Evolutionary conservation across 2,888 invertebrate species (phyloP), one percentile per base, ranked within the genome.

Genomic region (Athalia circularis): DNA sequence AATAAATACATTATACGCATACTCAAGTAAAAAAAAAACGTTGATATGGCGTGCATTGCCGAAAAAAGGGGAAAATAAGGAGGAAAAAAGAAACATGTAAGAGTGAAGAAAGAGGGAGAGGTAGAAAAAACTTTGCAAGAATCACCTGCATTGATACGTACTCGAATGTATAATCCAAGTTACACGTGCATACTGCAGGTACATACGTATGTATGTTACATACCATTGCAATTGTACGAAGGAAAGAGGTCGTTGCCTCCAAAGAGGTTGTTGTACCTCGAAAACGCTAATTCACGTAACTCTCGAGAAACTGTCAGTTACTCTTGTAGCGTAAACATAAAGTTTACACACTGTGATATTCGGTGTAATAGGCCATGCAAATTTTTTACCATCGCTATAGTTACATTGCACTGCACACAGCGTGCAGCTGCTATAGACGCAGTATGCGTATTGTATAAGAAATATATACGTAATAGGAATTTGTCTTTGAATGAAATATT

Each of bases 221-320:
- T 61, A n/a, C 15, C 48, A 59, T 45, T 65, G 65, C 64, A 74
- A 74, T 62, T 52, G 54, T 50, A n/a, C 8, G 45, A 54, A 76
- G 47, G 48, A 59, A 29, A 29, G 11, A 61, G 75, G 75, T 75
- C 50, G 52, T 47, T 75, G 64, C 62, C 48, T 48, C 62, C 11
- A 5, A 57, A 75, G 75, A 62, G 75, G 75, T 75, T 48, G 47
- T 62, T 75, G 75, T 75, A 75, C 62, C 72, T 75, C 50, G 77
- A 77, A 77, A 77, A 65, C 48, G 59, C 67, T 48, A 67, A 77
- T 62, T 67, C 77, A 67, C 57, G 77, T 65, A 64, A 67, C 52
- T 77, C 67, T 52, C 57, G 15, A 57, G n/a, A 48, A 67, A 54
- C 62, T 67, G 65, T 67, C 57, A 48, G 77, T 57, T 15, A 7